Base-by-base conservation (phyloP, 2,113 vertebrate species). In the Vombatus ursinus region DNA sequence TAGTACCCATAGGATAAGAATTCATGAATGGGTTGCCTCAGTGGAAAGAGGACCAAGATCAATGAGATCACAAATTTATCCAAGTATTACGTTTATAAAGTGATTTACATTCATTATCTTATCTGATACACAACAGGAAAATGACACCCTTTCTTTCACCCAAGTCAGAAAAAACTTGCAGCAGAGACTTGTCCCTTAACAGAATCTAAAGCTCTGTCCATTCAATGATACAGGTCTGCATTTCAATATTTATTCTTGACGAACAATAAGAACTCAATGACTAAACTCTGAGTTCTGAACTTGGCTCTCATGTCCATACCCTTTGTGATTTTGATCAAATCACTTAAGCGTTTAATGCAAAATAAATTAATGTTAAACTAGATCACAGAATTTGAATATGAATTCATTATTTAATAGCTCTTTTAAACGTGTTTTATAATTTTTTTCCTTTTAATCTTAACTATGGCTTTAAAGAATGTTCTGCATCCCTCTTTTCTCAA, bases 251-350 rank as follows among this genome's bases (percentile, higher is more conserved):
- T 93, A 68, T 16, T 89, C 90, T 61, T 95, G 25, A 52, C 91
- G 9, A 68, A 68, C 9, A 37, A 31, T 37, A 37, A 37, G 57
- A 68, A 68, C 28, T 8, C 10, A 68, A 26, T 51, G 52, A 26
- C 92, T 94, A 96, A 93, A 90, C 93, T 95, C 91, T 44, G 91
- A 1, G 47, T 89, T 94, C 51, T 93, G 44, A 44, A 57, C 53
- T 50, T 94, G 94, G n/a, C 49, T 95, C 16, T 77, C 37, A 90
- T 14, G 0, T 50, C 92, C 11, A 28, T 50, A 22, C 4, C n/a
- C 19, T 92, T 94, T 84, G 92, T 54, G 92, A 92, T 94, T 53
- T 77, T 89, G 52, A 57, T 3, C 44, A 47, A 47, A 89, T 91
- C 47, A 52, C 25, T 96, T 89, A 93, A 26, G 26, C 19, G 94